Base-by-base conservation (phyloP, 1,140 invertebrate species). In the Meteorus sp. region DNA sequence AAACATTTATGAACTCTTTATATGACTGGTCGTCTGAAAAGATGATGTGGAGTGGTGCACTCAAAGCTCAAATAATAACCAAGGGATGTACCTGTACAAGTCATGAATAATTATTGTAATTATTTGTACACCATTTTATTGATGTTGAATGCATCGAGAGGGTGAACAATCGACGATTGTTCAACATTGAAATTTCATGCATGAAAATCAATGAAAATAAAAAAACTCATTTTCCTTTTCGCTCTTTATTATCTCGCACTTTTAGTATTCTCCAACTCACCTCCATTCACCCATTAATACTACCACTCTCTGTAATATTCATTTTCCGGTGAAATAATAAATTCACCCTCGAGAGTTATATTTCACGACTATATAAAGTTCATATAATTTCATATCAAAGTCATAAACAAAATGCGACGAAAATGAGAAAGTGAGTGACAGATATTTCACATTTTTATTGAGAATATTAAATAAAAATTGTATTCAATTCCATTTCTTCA, bases 1-100 rank as follows among this genome's bases (percentile, higher is more conserved):
- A 73, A 74, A 74, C 62, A 71, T 67, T 68, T 62, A 63, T 65
- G 56, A 55, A 60, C 62, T 69, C 60, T 63, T 64, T 5, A 29
- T 29, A 67, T 57, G 61, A 59, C 56, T 55, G 29, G 6, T 33
- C 29, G 11, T 7, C 6, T 33, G 6, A 11, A 33, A 33, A 33
- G 29, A 11, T 33, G 29, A 33, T 11, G 11, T 11, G 29, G 11
- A 11, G 11, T 6, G 29, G 6, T 33, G n/a, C n/a, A n/a, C n/a
- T n/a, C n/a, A n/a, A n/a, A n/a, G n/a, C n/a, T n/a, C n/a, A n/a
- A n/a, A n/a, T n/a, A n/a, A n/a, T n/a, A n/a, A n/a, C n/a, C n/a
- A n/a, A n/a, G n/a, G n/a, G n/a, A n/a, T n/a, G n/a, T n/a, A n/a
- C n/a, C n/a, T n/a, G n/a, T n/a, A n/a, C n/a, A n/a, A n/a, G n/a